Evolutionary conservation across 23 tunicate genomes (phyloP).

Genomic region (Halocynthia roretzi): DNA sequence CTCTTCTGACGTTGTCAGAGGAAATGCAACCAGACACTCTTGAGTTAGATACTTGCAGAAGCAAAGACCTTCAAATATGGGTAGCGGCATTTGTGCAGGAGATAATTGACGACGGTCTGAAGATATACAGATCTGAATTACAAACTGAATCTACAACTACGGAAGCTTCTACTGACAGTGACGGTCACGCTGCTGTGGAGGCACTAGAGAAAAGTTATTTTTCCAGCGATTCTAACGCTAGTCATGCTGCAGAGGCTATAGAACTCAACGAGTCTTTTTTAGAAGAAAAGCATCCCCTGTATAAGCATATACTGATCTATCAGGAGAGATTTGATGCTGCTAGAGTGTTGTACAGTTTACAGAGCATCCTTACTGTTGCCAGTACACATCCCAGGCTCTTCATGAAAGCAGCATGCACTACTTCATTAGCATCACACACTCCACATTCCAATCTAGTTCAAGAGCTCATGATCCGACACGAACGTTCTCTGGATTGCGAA

Average conservation of each 20-base stretch:
- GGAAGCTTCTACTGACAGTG: background rate
- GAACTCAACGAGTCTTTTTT: constrained; percentile 18
- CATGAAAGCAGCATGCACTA: constrained; percentile 55
- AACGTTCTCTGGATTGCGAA: constrained; percentile 40
- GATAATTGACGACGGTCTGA: constrained; percentile 15
- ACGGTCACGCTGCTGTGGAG: background rate
- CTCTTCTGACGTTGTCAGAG: constrained; percentile 17
- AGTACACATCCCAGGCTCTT: constrained; percentile 54
- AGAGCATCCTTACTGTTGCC: constrained; percentile 39
- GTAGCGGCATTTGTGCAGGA: constrained; percentile 9
- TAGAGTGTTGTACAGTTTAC: constrained; percentile 54
- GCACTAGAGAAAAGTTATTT: background rate
- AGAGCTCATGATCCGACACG: constrained; percentile 68
- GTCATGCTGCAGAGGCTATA: constrained; percentile 16
- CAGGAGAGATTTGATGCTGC: constrained; percentile 66
- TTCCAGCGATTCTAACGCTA: constrained; percentile 1
- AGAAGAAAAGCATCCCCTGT: constrained; percentile 9
- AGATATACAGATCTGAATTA: background rate
- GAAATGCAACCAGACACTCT: background rate
- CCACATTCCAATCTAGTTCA: constrained; percentile 26
- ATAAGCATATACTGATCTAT: constrained; percentile 14
- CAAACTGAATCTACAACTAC: background rate
- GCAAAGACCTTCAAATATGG: constrained; percentile 15
- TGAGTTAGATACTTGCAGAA: background rate
- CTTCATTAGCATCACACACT: constrained; percentile 28